Conservation (phyloP, 2,888 invertebrate genomes). For the Gastrophysa polygoni region DNA sequence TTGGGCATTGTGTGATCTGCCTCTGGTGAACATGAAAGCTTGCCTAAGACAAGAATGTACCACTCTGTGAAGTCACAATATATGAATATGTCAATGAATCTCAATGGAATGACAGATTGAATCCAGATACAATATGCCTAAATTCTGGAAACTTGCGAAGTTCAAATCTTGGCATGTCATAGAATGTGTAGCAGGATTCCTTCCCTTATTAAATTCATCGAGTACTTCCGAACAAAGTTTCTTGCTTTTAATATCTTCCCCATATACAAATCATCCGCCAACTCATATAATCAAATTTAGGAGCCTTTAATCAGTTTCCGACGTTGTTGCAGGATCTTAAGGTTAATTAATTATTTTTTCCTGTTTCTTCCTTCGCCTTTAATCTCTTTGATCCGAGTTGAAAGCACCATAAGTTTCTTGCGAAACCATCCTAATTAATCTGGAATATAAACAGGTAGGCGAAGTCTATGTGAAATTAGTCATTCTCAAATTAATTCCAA, state of each 20-base stretch:
- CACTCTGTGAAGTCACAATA: too few species aligned
- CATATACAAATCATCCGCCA: constrained; percentile 26
- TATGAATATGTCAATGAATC: too few species aligned
- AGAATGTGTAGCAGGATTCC: background rate
- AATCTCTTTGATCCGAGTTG: constrained; percentile 25
- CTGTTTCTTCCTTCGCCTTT: constrained; percentile 19
- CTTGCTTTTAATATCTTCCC: constrained; percentile 19
- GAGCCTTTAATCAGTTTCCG: constrained; percentile 42
- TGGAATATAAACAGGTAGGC: constrained; percentile 24
- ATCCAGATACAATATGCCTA: too few species aligned
- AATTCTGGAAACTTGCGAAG: too few species aligned
- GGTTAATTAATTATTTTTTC: constrained; percentile 36
- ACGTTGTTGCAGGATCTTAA: constrained; percentile 25
- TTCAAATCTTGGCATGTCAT: too few species aligned
- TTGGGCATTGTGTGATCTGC: too few species aligned
- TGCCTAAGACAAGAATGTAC: too few species aligned
- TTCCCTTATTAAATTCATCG: constrained; percentile 11
- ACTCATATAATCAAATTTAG: constrained; percentile 45
- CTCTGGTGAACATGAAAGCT: too few species aligned
- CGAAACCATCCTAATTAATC: constrained; percentile 19
- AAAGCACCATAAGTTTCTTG: constrained; percentile 20
- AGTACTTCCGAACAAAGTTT: constrained; percentile 25
- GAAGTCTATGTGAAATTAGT: constrained; percentile 6
- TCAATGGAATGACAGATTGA: too few species aligned
- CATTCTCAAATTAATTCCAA: too few species aligned